A percentile compares a stretch with the other conserved stretches of the same genome.
phyloP scores from a whole-genome alignment of 2,888 invertebrate species.

The Dilophus febrilis region DNA sequence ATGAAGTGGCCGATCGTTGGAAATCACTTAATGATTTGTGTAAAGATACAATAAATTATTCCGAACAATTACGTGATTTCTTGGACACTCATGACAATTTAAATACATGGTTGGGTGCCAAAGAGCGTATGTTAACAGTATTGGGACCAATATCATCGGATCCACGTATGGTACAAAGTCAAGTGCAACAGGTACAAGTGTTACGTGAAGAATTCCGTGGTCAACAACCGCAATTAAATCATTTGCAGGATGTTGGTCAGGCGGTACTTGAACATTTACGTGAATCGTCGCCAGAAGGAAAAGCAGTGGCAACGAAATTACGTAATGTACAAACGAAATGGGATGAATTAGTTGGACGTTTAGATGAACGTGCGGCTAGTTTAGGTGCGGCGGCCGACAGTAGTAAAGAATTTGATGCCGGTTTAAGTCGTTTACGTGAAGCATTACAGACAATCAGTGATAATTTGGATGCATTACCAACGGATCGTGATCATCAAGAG shows the following conservation, averaged over 20 bases:
- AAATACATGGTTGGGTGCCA: constrained; percentile 74
- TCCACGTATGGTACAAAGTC: constrained; percentile 86
- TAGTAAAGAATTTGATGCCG: constrained; percentile 82
- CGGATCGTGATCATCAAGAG: constrained; percentile 71
- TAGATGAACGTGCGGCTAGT: constrained; percentile 77
- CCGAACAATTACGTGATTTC: constrained; percentile 79
- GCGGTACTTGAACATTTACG: constrained; percentile 46
- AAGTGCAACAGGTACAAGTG: constrained; percentile 89
- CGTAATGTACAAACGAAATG: constrained; percentile 55
- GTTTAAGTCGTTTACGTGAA: constrained; percentile 62
- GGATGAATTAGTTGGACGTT: constrained; percentile 60
- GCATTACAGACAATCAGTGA: constrained; percentile 79
- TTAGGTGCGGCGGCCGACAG: constrained; percentile 85
- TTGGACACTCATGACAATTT: constrained; percentile 75
- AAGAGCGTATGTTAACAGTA: constrained; percentile 90
- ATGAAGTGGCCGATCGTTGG: constrained; percentile 69
- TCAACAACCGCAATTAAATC: constrained; percentile 78
- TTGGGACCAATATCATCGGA: constrained; percentile 93
- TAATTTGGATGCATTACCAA: constrained; percentile 63
- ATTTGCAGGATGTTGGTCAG: constrained; percentile 65
- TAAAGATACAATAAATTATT: constrained; percentile 40
- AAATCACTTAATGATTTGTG: constrained; percentile 69
- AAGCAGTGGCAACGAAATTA: constrained; percentile 53
- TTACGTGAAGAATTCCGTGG: constrained; percentile 86
- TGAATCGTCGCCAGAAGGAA: constrained; percentile 39